Conservation (phyloP, 1,140 invertebrate species). For the Anoplophora glabripennis region DNA sequence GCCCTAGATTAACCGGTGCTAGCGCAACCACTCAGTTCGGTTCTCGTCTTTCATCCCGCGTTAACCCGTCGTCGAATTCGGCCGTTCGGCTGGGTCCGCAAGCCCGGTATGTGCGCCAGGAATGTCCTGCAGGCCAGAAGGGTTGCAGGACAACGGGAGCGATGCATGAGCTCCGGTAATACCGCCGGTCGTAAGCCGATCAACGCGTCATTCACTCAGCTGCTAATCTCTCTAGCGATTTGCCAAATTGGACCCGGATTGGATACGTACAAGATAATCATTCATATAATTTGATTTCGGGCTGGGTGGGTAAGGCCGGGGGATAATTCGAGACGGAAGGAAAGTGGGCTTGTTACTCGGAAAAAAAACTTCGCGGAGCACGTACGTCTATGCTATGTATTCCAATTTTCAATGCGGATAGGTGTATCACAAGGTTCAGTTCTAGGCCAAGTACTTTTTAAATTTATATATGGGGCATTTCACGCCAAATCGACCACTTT, state of each 20-base stretch:
- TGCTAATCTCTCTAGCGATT: slow-evolving; percentile 18
- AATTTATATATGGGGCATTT: too few species aligned
- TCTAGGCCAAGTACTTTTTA: too few species aligned
- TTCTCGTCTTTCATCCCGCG: too few species aligned
- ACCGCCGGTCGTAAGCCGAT: slow-evolving; percentile 11
- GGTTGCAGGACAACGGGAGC: background rate
- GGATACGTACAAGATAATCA: slow-evolving; percentile 1
- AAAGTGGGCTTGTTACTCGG: background rate
- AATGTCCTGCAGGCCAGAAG: slow-evolving; percentile 8
- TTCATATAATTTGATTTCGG: slow-evolving; percentile 1
- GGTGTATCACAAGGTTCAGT: too few species aligned
- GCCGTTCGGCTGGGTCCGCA: too few species aligned
- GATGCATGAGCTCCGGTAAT: background rate
- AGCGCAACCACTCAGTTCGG: too few species aligned
- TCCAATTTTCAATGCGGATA: too few species aligned
- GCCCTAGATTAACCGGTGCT: too few species aligned
- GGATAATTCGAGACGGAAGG: background rate
- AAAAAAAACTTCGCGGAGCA: background rate
- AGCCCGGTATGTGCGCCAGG: background rate
- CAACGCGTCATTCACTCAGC: slow-evolving; percentile 11
- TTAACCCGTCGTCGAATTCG: too few species aligned
- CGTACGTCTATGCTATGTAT: too few species aligned
- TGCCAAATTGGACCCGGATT: slow-evolving; percentile 16
- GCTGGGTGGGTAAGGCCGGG: background rate
- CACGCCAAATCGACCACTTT: too few species aligned